These are phyloP conservation scores for Resseliella maxima DNA, from an alignment of 2,888 invertebrate genomes.

Conservation along the genomic window DNA sequence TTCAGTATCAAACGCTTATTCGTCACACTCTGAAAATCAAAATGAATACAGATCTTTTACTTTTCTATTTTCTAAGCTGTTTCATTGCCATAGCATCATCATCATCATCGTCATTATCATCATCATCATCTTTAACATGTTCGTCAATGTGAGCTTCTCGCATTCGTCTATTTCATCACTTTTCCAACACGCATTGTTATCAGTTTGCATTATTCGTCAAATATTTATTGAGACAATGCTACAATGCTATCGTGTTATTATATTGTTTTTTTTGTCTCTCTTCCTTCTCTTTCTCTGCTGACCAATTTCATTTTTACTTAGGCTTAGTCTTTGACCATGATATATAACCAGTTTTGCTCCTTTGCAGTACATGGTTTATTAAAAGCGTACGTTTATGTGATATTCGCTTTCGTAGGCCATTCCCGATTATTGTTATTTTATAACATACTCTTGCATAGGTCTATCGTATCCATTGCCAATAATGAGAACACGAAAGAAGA, in stretches of 20 bases:
- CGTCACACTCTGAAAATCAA: background rate
- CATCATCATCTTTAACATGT: conserved; percentile 26
- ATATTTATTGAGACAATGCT: conserved; percentile 34
- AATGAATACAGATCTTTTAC: background rate
- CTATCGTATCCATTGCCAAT: background rate
- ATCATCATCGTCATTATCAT: background rate
- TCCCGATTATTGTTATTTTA: conserved; percentile 25
- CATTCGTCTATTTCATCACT: background rate
- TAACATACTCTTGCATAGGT: background rate
- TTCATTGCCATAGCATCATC: background rate
- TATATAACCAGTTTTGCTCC: background rate
- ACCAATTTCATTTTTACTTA: background rate
- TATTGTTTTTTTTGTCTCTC: background rate
- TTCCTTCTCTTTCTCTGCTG: background rate
- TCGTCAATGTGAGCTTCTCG: background rate
- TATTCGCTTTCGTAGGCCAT: conserved; percentile 10
- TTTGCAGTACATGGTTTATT: background rate
- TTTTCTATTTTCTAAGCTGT: background rate
- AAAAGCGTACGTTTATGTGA: conserved; percentile 30
- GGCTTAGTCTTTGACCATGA: background rate
- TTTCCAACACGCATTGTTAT: conserved; percentile 17
- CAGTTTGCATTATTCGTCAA: conserved; percentile 46
- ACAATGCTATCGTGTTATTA: conserved; percentile 1
- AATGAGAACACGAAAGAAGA: background rate
- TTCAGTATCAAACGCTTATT: background rate